phyloP scores from a whole-genome alignment of 2,113 vertebrate genomes.

The Aleadryas rufinucha region DNA sequence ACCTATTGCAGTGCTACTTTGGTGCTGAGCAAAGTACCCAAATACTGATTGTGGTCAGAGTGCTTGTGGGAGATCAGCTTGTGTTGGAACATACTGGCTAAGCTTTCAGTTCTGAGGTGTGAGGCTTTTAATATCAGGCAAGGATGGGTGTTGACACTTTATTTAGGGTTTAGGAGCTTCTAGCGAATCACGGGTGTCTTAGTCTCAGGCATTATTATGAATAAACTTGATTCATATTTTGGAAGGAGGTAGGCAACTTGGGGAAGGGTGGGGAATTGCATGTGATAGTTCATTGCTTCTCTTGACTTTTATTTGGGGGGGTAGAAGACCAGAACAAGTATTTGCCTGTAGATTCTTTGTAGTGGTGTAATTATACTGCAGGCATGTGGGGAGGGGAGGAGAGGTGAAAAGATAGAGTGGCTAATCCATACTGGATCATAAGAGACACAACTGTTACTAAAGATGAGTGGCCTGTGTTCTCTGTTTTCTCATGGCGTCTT shows the following conservation, averaged over 20 bases:
- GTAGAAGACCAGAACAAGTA: neutral
- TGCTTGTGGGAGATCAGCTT: neutral
- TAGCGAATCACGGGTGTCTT: neutral
- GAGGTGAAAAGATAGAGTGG: neutral
- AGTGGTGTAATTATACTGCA: constrained; percentile 29
- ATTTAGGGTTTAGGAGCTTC: neutral
- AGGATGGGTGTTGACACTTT: neutral
- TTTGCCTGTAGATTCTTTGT: constrained; percentile 26
- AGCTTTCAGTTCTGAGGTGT: neutral
- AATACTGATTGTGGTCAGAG: neutral
- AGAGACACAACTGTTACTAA: constrained; percentile 13
- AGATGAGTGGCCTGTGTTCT: constrained; percentile 24
- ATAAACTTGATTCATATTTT: constrained; percentile 34
- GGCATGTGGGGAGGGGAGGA: neutral
- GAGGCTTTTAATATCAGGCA: neutral
- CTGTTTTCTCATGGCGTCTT: constrained; percentile 3
- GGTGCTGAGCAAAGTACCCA: neutral
- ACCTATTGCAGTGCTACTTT: neutral
- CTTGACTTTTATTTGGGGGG: neutral
- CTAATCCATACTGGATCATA: constrained; percentile 10
- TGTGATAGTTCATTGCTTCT: neutral
- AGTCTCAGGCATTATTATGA: neutral
- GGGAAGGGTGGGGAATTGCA: neutral
- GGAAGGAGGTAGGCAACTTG: neutral
- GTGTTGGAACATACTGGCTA: neutral